Evolutionary conservation across 2,797 vertebrate genomes (phyloP).

Genomic region (Cichlasoma orientale): DNA sequence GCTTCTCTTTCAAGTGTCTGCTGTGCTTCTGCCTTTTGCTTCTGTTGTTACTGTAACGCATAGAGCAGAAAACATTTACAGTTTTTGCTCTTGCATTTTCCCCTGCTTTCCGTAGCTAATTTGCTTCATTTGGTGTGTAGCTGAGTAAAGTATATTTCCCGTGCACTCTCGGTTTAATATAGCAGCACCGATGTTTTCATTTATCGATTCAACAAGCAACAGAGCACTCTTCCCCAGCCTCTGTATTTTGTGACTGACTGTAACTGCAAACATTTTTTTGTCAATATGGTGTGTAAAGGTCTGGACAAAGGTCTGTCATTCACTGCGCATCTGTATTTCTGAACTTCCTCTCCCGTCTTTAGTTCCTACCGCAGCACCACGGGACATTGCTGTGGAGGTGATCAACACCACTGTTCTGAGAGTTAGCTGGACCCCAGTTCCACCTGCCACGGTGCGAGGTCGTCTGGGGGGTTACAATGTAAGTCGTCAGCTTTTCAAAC

Average conservation of each 20-base stretch:
- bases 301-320: neutral
- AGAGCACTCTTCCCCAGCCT: neutral
- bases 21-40: conserved; percentile 12
- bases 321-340: conserved; percentile 13
- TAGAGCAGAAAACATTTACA: conserved; percentile 27
- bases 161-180: neutral
- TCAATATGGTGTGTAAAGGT: neutral
- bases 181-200: neutral
- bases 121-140: conserved; percentile 1
- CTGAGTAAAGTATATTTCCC: neutral
- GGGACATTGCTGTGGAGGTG: conserved; percentile 83
- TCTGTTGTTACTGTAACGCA: neutral
- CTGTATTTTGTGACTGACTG: neutral
- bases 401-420: conserved; percentile 87
- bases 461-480: conserved; percentile 90
- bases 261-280: neutral
- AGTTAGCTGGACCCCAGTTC: conserved; percentile 89
- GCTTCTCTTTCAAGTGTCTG: conserved; percentile 25
- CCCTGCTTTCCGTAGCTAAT: neutral
- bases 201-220: neutral
- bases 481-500: conserved; percentile 42
- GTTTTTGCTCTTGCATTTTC: conserved; percentile 13
- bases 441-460: conserved; percentile 87
- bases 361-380: conserved; percentile 91
- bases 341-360: conserved; percentile 40